These are phyloP conservation scores for Paramacrobiotus metropolitanus DNA, from an alignment of 1,140 invertebrate species.

Conservation along the genomic window DNA sequence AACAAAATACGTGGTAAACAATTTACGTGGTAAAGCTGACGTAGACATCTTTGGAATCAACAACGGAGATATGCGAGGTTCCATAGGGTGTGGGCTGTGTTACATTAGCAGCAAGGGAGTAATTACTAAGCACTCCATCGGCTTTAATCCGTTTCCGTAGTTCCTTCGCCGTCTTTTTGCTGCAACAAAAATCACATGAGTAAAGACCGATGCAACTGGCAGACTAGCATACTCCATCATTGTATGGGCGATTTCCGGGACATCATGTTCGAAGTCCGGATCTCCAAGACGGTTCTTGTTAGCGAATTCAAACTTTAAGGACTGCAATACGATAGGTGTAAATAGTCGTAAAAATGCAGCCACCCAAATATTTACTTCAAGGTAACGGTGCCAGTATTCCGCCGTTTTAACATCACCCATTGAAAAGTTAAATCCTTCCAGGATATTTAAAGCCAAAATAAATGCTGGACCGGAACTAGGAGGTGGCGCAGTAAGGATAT, in stretches of 20 bases:
- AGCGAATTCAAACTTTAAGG: neutral
- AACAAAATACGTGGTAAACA: slow-evolving; percentile 4
- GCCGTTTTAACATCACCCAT: neutral
- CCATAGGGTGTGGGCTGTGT: neutral
- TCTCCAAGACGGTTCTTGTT: neutral
- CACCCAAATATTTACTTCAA: slow-evolving; percentile 15
- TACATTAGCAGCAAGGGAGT: neutral
- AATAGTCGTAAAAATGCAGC: neutral
- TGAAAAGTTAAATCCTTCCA: slow-evolving; percentile 16
- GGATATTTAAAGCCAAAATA: slow-evolving; percentile 18
- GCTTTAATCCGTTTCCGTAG: neutral
- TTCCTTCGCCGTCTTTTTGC: slow-evolving; percentile 8
- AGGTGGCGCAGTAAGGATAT: slow-evolving; percentile 15
- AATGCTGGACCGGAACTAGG: slow-evolving; percentile 16
- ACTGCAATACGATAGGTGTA: slow-evolving; percentile 5
- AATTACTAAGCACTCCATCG: neutral
- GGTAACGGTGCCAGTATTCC: slow-evolving; percentile 15
- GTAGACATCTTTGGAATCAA: slow-evolving; percentile 40
- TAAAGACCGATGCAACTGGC: neutral
- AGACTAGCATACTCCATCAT: slow-evolving; percentile 13
- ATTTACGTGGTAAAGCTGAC: slow-evolving; percentile 43
- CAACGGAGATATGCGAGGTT: slow-evolving; percentile 28
- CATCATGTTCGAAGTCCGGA: slow-evolving; percentile 8
- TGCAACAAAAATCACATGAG: slow-evolving; percentile 8
- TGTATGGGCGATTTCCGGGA: slow-evolving; percentile 11